Conservation (phyloP, 2,113 vertebrate species). For the Arenaria interpres region DNA sequence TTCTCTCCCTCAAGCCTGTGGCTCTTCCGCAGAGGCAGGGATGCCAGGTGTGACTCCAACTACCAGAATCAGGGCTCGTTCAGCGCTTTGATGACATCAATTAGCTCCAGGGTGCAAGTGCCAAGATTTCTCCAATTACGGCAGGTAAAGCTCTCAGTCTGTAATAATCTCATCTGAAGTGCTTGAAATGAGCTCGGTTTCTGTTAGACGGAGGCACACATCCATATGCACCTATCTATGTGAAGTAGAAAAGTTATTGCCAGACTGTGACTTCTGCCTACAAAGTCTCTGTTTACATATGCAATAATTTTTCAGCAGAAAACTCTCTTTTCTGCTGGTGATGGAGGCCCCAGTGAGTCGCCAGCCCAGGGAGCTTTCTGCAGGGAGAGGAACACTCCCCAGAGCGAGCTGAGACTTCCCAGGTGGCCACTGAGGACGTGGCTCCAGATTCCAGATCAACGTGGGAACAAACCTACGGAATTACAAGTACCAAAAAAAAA, state of each 20-base stretch:
- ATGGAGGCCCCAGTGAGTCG: not conserved
- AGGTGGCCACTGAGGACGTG: too few species aligned
- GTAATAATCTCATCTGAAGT: constrained; percentile 65
- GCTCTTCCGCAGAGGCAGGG: constrained; percentile 3
- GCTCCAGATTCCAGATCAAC: not conserved
- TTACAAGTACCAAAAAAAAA: not conserved
- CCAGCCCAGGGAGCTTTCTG: not conserved
- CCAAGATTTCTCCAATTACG: constrained; percentile 67
- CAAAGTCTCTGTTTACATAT: not conserved
- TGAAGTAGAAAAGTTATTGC: not conserved
- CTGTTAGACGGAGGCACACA: not conserved
- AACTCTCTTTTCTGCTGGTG: not conserved
- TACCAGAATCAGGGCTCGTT: constrained; percentile 68
- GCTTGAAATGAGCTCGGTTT: constrained; percentile 33
- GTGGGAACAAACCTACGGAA: not conserved
- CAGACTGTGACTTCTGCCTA: not conserved
- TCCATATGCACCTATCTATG: not conserved
- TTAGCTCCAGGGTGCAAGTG: constrained; percentile 64
- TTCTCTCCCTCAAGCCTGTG: constrained; percentile 6
- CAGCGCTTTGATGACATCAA: constrained; percentile 66
- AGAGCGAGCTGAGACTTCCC: not conserved
- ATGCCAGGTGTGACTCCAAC: constrained; percentile 75
- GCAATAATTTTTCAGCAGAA: not conserved
- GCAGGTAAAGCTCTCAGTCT: constrained; percentile 56
- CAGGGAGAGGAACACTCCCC: not conserved